Conservation (phyloP, 2,888 invertebrate genomes). For the Embidobia sp. region DNA sequence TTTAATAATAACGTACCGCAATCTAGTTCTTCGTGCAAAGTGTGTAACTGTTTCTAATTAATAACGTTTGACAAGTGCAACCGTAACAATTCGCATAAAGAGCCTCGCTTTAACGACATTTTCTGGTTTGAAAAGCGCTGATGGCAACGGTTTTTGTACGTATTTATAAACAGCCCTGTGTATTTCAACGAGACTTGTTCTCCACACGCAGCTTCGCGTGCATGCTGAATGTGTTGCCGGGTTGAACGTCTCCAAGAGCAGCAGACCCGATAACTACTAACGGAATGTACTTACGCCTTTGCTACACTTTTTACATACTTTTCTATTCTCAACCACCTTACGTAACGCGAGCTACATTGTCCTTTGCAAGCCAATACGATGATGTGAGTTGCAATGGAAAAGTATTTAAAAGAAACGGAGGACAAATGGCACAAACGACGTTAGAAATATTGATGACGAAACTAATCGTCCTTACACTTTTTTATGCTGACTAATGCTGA, state of each 20-base stretch:
- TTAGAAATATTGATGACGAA: too few species aligned
- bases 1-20: too few species aligned
- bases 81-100: not conserved
- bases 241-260: conserved; percentile 79
- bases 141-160: conserved; percentile 53
- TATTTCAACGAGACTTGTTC: conserved; percentile 46
- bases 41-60: not conserved
- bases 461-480: too few species aligned
- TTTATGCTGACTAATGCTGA: too few species aligned
- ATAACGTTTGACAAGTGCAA: conserved; percentile 23
- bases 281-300: conserved; percentile 70
- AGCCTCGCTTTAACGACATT: conserved; percentile 49
- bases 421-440: too few species aligned
- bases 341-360: conserved; percentile 9
- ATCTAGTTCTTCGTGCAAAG: too few species aligned
- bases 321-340: conserved; percentile 15
- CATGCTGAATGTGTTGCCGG: conserved; percentile 70
- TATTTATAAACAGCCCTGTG: conserved; percentile 67
- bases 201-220: conserved; percentile 68
- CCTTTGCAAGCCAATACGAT: too few species aligned
- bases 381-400: too few species aligned
- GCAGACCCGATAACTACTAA: conserved; percentile 78
- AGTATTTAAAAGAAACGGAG: too few species aligned
- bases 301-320: conserved; percentile 46
- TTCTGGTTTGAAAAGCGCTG: conserved; percentile 69